Conservation (phyloP, 2,888 invertebrate genomes). For the Mycalesis mineus region DNA sequence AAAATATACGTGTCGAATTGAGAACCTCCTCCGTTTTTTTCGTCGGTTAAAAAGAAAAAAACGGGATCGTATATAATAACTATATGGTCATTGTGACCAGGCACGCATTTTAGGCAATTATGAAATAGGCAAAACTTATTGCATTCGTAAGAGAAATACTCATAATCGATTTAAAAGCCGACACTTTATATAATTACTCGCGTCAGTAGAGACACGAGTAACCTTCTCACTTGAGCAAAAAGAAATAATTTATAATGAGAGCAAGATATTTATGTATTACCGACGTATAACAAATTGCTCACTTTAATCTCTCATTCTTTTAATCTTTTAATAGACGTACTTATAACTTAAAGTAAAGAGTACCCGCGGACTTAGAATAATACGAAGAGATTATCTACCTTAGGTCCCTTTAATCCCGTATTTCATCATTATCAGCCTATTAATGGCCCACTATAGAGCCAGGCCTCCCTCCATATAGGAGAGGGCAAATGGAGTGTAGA, state of each 20-base stretch:
- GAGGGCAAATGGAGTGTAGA: no score
- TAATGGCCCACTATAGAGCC: no score
- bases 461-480: no score
- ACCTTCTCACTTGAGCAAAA: constrained; percentile 15
- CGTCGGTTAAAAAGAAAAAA: no score
- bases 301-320: constrained; percentile 11
- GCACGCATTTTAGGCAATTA: background rate
- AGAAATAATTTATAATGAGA: constrained; percentile 9
- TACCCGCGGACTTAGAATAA: background rate
- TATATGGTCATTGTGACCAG: no score
- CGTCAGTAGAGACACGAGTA: constrained; percentile 14
- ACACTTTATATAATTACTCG: constrained; percentile 14
- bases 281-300: constrained; percentile 16
- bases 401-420: no score
- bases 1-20: no score
- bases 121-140: background rate
- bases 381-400: no score
- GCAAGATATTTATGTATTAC: constrained; percentile 19
- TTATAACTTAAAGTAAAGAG: background rate
- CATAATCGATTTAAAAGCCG: constrained; percentile 7
- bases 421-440: no score
- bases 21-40: no score
- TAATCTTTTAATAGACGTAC: background rate
- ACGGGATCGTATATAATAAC: no score
- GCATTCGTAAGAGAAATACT: background rate